These are phyloP conservation scores for Mycalesis mineus DNA, from an alignment of 2,888 invertebrate species.

Conservation along the genomic window DNA sequence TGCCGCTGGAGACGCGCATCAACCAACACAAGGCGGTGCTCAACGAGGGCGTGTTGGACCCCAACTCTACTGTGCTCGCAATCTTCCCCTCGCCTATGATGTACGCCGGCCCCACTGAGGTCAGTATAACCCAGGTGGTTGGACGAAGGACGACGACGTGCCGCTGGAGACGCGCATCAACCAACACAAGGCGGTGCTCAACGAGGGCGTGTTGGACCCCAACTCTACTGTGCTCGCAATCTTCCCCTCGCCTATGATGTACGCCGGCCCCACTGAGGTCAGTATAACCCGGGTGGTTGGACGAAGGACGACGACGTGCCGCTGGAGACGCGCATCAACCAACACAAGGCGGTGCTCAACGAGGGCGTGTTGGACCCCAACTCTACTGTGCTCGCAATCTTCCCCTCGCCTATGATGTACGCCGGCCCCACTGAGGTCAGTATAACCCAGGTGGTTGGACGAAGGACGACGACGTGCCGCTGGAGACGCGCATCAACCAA, in stretches of 20 bases:
- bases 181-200: slow-evolving; percentile 95
- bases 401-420: slow-evolving; percentile 99
- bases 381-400: slow-evolving; percentile 95
- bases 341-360: slow-evolving; percentile 94
- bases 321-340: slow-evolving; percentile 90
- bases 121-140: slow-evolving; percentile 84
- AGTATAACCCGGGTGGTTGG: slow-evolving; percentile 89
- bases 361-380: slow-evolving; percentile 90
- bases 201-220: slow-evolving; percentile 90
- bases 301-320: slow-evolving; percentile 99
- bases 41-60: slow-evolving; percentile 90
- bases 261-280: slow-evolving; percentile 89
- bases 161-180: slow-evolving; percentile 92
- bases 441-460: slow-evolving; percentile 94
- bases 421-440: slow-evolving; percentile 86
- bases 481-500: slow-evolving; percentile 92
- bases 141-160: slow-evolving; percentile 99
- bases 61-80: slow-evolving; percentile 91
- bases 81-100: slow-evolving; percentile 99
- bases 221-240: slow-evolving; percentile 94
- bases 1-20: slow-evolving; percentile 93
- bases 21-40: slow-evolving; percentile 95
- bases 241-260: slow-evolving; percentile 99
- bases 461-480: slow-evolving; percentile 98
- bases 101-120: slow-evolving; percentile 93